A percentile compares a stretch with the other conserved stretches of the same genome.
Conservation (phyloP, 1,140 invertebrate species). For the Hyposmocoma kahamanoa region DNA sequence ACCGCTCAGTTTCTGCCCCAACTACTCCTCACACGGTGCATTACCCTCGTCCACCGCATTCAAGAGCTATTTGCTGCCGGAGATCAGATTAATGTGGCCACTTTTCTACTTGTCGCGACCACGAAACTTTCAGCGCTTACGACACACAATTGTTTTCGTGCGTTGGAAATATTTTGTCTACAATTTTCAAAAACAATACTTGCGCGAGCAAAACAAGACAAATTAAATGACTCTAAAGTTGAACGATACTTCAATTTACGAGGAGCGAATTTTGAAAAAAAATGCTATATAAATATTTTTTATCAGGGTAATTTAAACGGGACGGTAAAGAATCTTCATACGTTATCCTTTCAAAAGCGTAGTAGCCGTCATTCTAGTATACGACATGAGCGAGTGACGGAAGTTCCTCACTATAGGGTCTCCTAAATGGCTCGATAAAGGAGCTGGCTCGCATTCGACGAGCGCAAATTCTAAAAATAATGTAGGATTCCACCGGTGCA, state of each 20-base stretch:
- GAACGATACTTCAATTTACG: not conserved
- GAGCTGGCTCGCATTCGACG: too few relatives aligned
- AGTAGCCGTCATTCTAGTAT: not conserved
- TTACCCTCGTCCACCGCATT: slow-evolving; percentile 60
- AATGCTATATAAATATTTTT: too few relatives aligned
- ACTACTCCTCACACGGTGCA: slow-evolving; percentile 54
- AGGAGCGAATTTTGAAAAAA: not conserved
- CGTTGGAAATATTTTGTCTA: not conserved
- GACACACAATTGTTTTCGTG: not conserved
- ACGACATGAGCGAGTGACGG: not conserved
- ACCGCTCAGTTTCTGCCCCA: slow-evolving; percentile 46
- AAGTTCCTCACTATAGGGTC: not conserved
- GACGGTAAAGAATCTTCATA: not conserved
- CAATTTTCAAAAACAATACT: not conserved
- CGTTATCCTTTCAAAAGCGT: not conserved
- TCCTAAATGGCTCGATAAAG: not conserved
- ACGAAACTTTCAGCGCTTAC: slow-evolving; percentile 10
- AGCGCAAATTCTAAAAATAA: too few relatives aligned
- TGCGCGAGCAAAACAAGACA: not conserved
- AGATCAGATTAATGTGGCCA: slow-evolving; percentile 64
- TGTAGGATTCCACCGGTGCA: slow-evolving; percentile 4
- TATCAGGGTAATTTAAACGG: too few relatives aligned
- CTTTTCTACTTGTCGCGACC: slow-evolving; percentile 54
- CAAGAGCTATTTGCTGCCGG: slow-evolving; percentile 56
- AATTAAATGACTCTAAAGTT: not conserved